A percentile compares a stretch with the other conserved stretches of the same genome.
Evolutionary conservation across 2,797 vertebrate species (phyloP).

Genomic region (Sebastes itinus): DNA sequence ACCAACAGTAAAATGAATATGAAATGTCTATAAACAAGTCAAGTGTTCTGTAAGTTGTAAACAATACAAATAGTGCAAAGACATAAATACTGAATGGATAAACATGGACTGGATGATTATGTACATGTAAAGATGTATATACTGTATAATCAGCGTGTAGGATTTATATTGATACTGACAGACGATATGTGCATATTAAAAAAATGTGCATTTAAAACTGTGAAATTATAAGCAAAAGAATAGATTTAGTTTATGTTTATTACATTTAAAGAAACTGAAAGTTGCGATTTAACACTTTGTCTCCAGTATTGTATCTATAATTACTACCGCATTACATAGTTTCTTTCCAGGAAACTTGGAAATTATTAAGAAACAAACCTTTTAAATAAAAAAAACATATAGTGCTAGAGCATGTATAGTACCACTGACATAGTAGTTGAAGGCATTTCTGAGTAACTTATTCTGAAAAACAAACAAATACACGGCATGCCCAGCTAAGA

Average conservation of each 20-base stretch:
- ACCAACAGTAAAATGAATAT: too few relatives aligned
- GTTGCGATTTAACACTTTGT: not conserved
- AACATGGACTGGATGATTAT: too few relatives aligned
- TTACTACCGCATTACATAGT: not conserved
- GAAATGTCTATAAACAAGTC: too few relatives aligned
- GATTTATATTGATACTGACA: too few relatives aligned
- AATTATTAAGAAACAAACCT: not conserved
- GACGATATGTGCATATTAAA: not conserved
- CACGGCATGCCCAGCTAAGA: not conserved
- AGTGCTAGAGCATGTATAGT: not conserved
- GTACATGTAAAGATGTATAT: too few relatives aligned
- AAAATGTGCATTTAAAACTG: not conserved
- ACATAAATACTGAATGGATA: too few relatives aligned
- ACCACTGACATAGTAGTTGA: not conserved
- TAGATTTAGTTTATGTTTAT: not conserved
- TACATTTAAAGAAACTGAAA: not conserved
- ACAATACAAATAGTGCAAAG: too few relatives aligned
- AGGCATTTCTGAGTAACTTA: too few relatives aligned
- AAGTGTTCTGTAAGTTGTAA: too few relatives aligned
- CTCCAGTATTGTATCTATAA: not conserved
- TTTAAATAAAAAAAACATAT: not conserved
- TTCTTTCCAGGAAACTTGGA: not conserved
- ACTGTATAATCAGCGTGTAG: accelerated
- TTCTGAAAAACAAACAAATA: not conserved
- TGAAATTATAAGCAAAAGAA: not conserved